Evolutionary conservation across 2,113 vertebrate genomes (phyloP), one percentile per base, ranked within the genome.

Genomic region (Elephantulus edwardii): DNA sequence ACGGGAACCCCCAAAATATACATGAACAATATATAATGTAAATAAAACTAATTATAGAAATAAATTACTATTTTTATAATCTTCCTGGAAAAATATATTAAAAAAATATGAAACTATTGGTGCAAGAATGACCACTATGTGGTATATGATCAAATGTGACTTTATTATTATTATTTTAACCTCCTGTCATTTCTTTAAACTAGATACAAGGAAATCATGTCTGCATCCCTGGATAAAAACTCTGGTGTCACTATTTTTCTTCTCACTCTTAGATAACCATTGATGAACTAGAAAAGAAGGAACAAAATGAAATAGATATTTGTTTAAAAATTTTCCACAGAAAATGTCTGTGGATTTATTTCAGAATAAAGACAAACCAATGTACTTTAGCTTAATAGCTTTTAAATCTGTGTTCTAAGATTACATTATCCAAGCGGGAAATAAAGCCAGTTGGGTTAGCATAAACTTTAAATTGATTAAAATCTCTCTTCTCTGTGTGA

Each of bases 301-400:
- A 71, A 64, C 38, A 85, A 80, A 71, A 19, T 19, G 19, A 89
- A 88, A 89, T 7, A 50, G 7, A 3, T 4, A 22, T 71, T 50
- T 71, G 14, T 72, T 74, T 91, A 56, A 88, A 58, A 68, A 1
- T 91, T 89, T 92, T 75, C 6, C 48, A 66, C 11, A 72, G 68
- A 52, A 91, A 87, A 89, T 76, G 64, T 84, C 78, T 81, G 33
- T 17, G 83, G 12, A 80, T 74, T 82, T 82, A 44, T 75, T 90
- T 89, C 30, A 81, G 54, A 89, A 66, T 83, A 89, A 86, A 81
- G 11, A 42, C 54, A 77, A 78, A 68, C 4, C 30, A 38, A 56
- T 26, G 1, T 85, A 38, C 0, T 44, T 91, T 72, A 87, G 54
- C 40, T 66, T 75, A 83, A 64, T 50, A 80, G 68, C 26, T 81